Conservation (phyloP, 2,797 vertebrate species). For the Pristis pectinata region DNA sequence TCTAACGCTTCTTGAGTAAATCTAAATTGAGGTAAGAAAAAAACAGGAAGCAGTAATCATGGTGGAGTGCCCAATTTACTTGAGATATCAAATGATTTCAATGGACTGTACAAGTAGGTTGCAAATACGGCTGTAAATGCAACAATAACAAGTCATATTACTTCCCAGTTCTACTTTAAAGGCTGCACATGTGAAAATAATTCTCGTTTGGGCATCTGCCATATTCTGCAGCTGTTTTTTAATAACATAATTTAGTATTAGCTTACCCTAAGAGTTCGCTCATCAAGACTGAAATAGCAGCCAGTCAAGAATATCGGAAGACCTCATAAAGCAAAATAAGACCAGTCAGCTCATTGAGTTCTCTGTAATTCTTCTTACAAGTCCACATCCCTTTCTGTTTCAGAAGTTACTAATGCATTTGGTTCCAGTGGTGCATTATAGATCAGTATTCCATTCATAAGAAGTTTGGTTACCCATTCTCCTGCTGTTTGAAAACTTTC, state of each 20-base stretch:
- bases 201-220: not conserved
- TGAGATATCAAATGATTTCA: not conserved
- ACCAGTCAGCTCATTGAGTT: not conserved
- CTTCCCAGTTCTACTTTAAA: not conserved
- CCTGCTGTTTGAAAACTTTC: too few species aligned
- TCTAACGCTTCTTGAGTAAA: too few species aligned
- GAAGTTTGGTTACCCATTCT: too few species aligned
- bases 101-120: not conserved
- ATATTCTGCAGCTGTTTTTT: not conserved
- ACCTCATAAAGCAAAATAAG: not conserved
- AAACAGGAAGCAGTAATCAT: not conserved
- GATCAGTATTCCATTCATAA: too few species aligned
- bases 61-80: not conserved
- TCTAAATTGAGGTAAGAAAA: not conserved
- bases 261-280: not conserved
- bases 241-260: conserved; percentile 12
- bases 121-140: not conserved
- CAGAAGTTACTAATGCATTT: not conserved
- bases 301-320: not conserved
- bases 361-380: not conserved
- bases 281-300: not conserved
- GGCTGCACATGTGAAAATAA: conserved; percentile 28
- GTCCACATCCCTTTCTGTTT: not conserved
- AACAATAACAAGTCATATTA: not conserved
- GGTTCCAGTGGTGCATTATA: not conserved